These are phyloP conservation scores for Oryctolagus cuniculus DNA, from an alignment of 2,113 vertebrate genomes.

Conservation along the genomic window DNA sequence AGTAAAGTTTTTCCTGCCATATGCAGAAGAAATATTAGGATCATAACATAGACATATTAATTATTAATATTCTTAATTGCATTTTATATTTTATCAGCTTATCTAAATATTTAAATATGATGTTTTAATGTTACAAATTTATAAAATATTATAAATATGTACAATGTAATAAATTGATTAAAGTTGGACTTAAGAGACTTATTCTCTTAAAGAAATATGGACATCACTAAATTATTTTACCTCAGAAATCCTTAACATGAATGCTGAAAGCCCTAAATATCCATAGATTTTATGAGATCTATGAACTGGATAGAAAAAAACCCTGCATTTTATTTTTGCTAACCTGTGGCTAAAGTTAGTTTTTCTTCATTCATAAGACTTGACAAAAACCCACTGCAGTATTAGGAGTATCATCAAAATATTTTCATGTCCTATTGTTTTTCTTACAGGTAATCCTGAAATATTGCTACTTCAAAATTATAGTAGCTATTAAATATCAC, in stretches of 20 bases:
- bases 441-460: not conserved
- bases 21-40: constrained; percentile 37
- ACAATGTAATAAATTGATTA: not conserved
- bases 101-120: constrained; percentile 42
- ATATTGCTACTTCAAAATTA: not conserved
- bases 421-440: not conserved
- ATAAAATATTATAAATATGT: constrained; percentile 9
- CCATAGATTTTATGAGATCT: not conserved
- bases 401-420: not conserved
- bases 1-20: not conserved
- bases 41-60: not conserved
- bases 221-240: not conserved
- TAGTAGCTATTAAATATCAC: not conserved
- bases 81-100: constrained; percentile 53
- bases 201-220: constrained; percentile 19
- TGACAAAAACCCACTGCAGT: not conserved
- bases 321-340: not conserved
- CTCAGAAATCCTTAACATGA: not conserved
- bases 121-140: not conserved
- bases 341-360: not conserved
- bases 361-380: not conserved
- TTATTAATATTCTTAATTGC: constrained; percentile 61
- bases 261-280: not conserved
- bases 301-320: not conserved
- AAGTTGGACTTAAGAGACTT: not conserved